These are phyloP conservation scores for Embidobia sp. DNA, from an alignment of 2,888 invertebrate species.

Conservation along the genomic window DNA sequence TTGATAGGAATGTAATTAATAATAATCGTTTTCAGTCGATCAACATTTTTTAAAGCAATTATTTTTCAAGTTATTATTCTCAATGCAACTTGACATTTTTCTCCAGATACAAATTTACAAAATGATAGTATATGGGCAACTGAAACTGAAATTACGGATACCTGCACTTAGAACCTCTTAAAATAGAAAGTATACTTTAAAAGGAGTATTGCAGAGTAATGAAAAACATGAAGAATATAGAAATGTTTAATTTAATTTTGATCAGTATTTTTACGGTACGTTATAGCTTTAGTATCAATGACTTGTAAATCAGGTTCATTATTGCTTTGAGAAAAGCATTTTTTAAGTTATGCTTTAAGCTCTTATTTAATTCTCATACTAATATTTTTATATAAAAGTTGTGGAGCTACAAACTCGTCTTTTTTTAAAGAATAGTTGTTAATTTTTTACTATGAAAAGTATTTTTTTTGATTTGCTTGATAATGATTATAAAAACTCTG, in stretches of 20 bases:
- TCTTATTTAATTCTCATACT: constrained; percentile 27
- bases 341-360: constrained; percentile 30
- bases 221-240: constrained; percentile 35
- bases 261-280: constrained; percentile 30
- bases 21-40: too few relatives aligned
- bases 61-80: neutral
- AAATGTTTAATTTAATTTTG: constrained; percentile 39
- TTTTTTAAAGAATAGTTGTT: constrained; percentile 1
- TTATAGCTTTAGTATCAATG: constrained; percentile 37
- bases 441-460: too few relatives aligned
- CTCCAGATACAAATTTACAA: neutral
- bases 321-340: constrained; percentile 31
- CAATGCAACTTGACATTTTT: neutral
- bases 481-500: too few relatives aligned
- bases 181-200: constrained; percentile 37
- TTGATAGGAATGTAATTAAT: too few relatives aligned
- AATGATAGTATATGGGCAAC: neutral
- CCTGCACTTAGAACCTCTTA: constrained; percentile 18
- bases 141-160: constrained; percentile 32
- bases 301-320: constrained; percentile 42
- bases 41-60: too few relatives aligned
- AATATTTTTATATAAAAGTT: constrained; percentile 10
- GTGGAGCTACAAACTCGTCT: too few relatives aligned
- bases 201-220: constrained; percentile 32
- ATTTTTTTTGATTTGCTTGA: too few relatives aligned